These are phyloP conservation scores for Micromussa lordhowensis DNA, from an alignment of 92 coral and sea anemone genomes.

Conservation along the genomic window DNA sequence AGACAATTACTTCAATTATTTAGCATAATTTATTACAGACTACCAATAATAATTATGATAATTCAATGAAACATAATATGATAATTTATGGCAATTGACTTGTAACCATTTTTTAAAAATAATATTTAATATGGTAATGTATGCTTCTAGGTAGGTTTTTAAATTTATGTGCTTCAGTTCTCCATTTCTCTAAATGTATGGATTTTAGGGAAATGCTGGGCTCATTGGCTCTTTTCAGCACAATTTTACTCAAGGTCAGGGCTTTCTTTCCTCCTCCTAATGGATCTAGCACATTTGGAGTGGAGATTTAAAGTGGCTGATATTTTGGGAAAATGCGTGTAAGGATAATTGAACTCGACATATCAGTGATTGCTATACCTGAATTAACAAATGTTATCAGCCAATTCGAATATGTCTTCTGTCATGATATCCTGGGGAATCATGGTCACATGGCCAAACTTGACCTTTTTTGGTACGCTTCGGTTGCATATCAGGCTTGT, in stretches of 20 bases:
- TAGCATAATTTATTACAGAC: constrained; percentile 10
- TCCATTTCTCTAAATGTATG: background rate
- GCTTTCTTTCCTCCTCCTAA: no score
- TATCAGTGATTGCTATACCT: background rate
- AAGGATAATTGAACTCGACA: background rate
- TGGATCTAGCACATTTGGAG: background rate
- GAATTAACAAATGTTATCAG: no score
- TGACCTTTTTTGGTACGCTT: no score
- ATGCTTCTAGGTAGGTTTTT: background rate
- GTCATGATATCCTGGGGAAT: no score
- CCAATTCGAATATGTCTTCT: no score
- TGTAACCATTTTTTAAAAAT: background rate
- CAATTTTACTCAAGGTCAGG: no score
- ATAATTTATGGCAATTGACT: background rate
- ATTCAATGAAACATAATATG: constrained; percentile 12
- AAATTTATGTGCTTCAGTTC: background rate
- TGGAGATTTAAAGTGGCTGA: no score
- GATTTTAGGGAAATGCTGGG: background rate
- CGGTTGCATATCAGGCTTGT: no score
- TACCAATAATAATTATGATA: constrained; percentile 8
- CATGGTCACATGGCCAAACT: no score
- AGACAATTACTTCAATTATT: background rate
- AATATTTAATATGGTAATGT: background rate
- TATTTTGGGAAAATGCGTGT: background rate
- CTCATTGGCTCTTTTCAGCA: background rate